Evolutionary conservation across 2,113 vertebrate genomes (phyloP).

Genomic region (Hydrolagus affinis): DNA sequence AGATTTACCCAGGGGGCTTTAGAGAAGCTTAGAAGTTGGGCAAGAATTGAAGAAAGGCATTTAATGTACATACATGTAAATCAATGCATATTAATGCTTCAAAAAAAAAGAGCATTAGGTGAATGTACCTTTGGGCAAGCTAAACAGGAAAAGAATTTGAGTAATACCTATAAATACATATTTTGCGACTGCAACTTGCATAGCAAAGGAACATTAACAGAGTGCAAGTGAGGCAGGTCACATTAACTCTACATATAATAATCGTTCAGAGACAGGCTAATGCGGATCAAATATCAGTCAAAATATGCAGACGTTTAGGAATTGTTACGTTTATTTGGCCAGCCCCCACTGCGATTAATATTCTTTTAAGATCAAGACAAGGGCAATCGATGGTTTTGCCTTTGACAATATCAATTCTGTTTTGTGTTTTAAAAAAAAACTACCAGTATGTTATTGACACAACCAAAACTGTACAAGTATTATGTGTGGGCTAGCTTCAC

Average conservation of each 20-base stretch:
- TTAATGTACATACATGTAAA: conserved; percentile 26
- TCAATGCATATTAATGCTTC: conserved; percentile 13
- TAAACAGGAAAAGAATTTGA: neutral
- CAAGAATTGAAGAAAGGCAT: neutral
- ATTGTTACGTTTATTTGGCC: neutral
- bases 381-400: neutral
- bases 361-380: conserved; percentile 6
- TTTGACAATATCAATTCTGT: neutral
- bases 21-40: neutral
- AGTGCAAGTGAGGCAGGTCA: no score
- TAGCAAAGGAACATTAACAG: neutral
- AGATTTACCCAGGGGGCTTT: neutral
- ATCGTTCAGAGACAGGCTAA: neutral
- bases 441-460: neutral
- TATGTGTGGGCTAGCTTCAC: neutral
- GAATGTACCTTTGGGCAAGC: neutral
- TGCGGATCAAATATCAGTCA: neutral
- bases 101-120: neutral
- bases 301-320: neutral
- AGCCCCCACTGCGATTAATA: conserved; percentile 16
- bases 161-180: neutral
- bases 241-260: neutral
- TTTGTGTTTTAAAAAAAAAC: neutral
- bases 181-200: neutral
- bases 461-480: neutral